Evolutionary conservation across 2,113 vertebrate genomes (phyloP).

Genomic region (Pteruthius melanotis): DNA sequence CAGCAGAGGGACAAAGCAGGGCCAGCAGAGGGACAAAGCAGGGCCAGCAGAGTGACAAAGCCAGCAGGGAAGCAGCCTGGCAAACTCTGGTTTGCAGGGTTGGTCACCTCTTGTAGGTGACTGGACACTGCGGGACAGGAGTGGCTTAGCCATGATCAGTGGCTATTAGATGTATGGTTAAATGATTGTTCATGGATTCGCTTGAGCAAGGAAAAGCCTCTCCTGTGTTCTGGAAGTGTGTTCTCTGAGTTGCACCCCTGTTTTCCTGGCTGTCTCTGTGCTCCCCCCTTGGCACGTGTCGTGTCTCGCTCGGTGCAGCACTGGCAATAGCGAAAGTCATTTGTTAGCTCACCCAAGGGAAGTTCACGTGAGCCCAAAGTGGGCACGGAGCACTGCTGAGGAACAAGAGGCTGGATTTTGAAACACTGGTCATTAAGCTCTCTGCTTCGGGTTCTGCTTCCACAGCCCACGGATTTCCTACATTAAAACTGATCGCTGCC

Average conservation of each 20-base stretch:
- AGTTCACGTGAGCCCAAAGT: background rate
- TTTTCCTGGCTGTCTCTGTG: background rate
- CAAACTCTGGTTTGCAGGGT: background rate
- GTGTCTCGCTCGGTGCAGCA: background rate
- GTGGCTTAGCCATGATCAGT: background rate
- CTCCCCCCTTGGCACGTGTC: accelerated
- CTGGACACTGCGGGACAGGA: no score
- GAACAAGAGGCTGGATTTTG: background rate
- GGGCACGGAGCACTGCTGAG: background rate
- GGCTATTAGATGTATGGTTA: background rate
- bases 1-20: background rate
- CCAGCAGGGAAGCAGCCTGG: background rate
- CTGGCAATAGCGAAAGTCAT: background rate
- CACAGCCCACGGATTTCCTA: background rate
- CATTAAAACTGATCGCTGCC: background rate
- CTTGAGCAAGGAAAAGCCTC: background rate
- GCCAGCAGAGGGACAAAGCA: no score
- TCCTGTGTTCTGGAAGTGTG: background rate
- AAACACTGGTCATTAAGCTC: background rate
- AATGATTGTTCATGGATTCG: background rate
- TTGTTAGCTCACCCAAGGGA: background rate
- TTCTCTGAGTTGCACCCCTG: background rate
- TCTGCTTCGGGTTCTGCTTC: background rate
- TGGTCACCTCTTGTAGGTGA: background rate
- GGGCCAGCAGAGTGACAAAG: background rate